Evolutionary conservation across 2,113 vertebrate species (phyloP), one percentile per base, ranked within the genome.

Genomic region (Pseudorhombus dupliciocellatus): DNA sequence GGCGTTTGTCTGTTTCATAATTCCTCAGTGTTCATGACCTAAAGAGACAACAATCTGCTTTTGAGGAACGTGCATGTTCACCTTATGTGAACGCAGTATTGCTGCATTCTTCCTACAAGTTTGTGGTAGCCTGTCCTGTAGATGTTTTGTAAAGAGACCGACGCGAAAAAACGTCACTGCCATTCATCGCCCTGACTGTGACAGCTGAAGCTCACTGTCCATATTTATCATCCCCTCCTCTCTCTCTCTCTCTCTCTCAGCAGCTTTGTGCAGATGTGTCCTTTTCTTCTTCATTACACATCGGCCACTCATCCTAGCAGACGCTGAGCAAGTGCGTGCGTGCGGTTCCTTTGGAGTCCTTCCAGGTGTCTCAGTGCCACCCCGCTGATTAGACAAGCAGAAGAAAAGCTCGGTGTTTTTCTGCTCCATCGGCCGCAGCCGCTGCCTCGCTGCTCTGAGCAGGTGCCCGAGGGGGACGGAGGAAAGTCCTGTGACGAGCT

Each of bases 391-490:
- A 93, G 87, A 92, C 87, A 92, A 92, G 88, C 91, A 93, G 90
- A 90, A 91, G 94, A 92, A 93, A 95, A 94, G 90, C 92, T 91
- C 69, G 18, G 92, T 93, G 92, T 93, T 95, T 96, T 97, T 97
- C 95, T 94, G 93, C 92, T 87, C 90, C 88, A 83, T 87, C 80
- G 88, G 91, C 76, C 85, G 69, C 88, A 91, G 94, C 90, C 91
- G 92, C 91, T 91, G 91, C 88, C 90, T 75, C 91, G 77, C 90
- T 89, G 71, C 91, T 92, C 91, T 80, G 89, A 88, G 94, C 95
- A 72, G 80, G 84, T 85, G 86, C 74, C 81, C 79, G 69, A 72
- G 70, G 77, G 44, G n/a, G 16, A 51, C 46, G 34, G 62, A 11
- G 25, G 3, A 20, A 21, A 26, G 4, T n/a, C 21, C 5, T 20